Conservation (phyloP, 2,888 invertebrate genomes). For the Pyrrhosoma nymphula region DNA sequence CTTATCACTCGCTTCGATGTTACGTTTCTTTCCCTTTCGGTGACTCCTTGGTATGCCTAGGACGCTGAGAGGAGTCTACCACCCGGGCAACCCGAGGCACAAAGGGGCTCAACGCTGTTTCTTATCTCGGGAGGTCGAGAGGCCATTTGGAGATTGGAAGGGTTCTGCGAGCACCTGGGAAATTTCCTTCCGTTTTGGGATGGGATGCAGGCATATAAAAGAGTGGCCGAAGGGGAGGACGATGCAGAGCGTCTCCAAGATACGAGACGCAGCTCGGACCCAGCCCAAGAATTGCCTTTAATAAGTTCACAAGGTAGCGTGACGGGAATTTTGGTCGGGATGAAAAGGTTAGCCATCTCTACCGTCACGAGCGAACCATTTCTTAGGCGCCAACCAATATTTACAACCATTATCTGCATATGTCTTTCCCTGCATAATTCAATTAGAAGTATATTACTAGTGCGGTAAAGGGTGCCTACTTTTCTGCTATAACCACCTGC, state of each 20-base stretch:
- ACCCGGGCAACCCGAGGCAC: background rate
- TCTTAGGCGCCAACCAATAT: too few species aligned
- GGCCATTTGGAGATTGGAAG: constrained; percentile 36
- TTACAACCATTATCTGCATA: too few species aligned
- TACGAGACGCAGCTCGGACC: background rate
- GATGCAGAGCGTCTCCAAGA: background rate
- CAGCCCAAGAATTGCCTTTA: background rate
- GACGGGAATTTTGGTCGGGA: background rate
- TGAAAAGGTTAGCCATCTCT: background rate
- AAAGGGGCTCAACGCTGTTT: background rate
- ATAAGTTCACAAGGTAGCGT: background rate
- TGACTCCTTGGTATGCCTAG: background rate
- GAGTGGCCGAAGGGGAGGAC: background rate
- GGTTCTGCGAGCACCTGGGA: background rate
- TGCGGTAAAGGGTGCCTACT: too few species aligned
- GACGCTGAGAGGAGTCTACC: background rate
- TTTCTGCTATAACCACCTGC: too few species aligned
- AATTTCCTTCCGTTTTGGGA: background rate
- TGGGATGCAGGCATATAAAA: background rate
- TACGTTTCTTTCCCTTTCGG: background rate
- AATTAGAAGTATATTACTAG: too few species aligned
- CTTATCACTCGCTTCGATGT: background rate
- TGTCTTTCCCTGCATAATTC: too few species aligned
- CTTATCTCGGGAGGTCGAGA: constrained; percentile 1
- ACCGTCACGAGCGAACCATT: too few species aligned